Percentiles rank a stretch among this genome's conserved stretches.
phyloP scores from a whole-genome alignment of 2,888 invertebrate genomes.

The Cerastis leucographa region DNA sequence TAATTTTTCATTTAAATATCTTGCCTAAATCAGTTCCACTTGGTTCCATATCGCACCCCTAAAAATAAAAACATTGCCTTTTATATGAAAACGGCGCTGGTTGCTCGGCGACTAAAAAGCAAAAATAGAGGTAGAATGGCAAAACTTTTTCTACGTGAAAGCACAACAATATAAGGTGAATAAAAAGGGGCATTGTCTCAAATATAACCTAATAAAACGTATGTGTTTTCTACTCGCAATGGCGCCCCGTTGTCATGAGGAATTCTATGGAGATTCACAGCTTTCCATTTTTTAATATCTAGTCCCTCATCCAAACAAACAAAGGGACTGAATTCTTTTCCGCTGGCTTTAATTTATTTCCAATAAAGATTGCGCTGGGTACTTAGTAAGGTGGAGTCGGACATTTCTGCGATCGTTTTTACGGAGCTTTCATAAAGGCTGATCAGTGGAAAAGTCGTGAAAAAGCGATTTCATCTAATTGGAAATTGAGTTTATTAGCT shows the following conservation, averaged over 20 bases:
- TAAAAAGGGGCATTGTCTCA: constrained; percentile 63
- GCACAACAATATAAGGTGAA: constrained; percentile 60
- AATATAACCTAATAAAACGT: constrained; percentile 67
- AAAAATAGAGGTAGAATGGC: constrained; percentile 60
- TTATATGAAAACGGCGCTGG: constrained; percentile 51
- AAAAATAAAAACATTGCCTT: constrained; percentile 50
- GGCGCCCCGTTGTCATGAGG: constrained; percentile 49
- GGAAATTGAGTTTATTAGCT: constrained; percentile 76
- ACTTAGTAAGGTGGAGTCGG: constrained; percentile 64
- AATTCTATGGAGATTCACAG: constrained; percentile 57
- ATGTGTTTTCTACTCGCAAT: constrained; percentile 54
- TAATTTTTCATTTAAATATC: constrained; percentile 40
- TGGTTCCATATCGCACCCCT: constrained; percentile 33
- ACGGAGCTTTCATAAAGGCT: constrained; percentile 76
- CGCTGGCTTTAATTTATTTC: constrained; percentile 78
- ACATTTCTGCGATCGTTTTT: constrained; percentile 69
- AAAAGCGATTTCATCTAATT: constrained; percentile 79
- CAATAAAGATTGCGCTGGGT: constrained; percentile 74
- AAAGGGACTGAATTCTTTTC: constrained; percentile 73
- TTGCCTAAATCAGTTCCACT: constrained; percentile 32
- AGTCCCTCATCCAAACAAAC: constrained; percentile 60
- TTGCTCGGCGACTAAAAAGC: constrained; percentile 55
- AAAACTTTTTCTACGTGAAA: constrained; percentile 64
- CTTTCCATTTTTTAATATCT: constrained; percentile 66
- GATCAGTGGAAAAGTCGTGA: constrained; percentile 75